Conservation (phyloP, 2,113 vertebrate genomes). For the Barnardius zonarius region DNA sequence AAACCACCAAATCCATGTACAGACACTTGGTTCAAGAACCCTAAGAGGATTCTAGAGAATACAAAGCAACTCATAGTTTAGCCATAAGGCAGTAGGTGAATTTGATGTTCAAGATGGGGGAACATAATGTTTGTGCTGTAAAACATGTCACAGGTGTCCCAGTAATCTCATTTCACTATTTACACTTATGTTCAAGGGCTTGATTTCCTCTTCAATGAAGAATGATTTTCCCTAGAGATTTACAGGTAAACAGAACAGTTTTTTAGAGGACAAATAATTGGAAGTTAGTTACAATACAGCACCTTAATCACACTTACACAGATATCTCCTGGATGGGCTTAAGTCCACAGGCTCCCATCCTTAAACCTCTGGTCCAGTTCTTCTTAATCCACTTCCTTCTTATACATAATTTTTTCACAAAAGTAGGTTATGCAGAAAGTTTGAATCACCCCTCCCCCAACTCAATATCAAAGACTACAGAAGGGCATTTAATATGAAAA, state of each 20-base stretch:
- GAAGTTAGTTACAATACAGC: neutral
- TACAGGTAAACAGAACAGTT: neutral
- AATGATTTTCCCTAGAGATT: neutral
- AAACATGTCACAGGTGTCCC: neutral
- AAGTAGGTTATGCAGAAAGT: conserved; percentile 4
- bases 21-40: neutral
- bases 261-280: neutral
- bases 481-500: conserved; percentile 4
- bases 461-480: neutral
- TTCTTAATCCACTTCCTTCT: neutral
- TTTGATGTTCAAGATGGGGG: neutral
- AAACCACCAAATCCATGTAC: neutral
- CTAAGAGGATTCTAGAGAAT: neutral
- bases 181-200: neutral
- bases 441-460: neutral
- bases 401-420: neutral
- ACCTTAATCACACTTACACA: neutral
- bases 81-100: neutral
- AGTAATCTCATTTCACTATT: conserved; percentile 6
- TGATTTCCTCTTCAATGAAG: neutral
- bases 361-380: neutral
- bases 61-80: neutral
- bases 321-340: neutral
- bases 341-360: neutral
- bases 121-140: neutral